Conservation (phyloP, 1,140 invertebrate species). For the Aphelinus certus region DNA sequence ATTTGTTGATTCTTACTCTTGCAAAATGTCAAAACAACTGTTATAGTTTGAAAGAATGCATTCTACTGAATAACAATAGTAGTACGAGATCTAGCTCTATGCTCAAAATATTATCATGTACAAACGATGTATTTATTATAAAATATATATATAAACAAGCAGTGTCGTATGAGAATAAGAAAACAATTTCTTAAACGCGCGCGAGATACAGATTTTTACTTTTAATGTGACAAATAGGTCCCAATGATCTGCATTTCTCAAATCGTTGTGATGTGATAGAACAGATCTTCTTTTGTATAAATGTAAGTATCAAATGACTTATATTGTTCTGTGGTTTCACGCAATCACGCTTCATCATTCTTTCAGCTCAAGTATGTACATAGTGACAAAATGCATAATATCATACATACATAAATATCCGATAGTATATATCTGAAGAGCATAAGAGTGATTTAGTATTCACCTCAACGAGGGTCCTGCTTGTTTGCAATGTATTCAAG, state of each 20-base stretch:
- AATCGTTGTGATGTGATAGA: background rate
- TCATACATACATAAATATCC: slow-evolving; percentile 37
- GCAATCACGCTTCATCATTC: slow-evolving; percentile 20
- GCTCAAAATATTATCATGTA: slow-evolving; percentile 20
- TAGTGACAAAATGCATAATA: slow-evolving; percentile 28
- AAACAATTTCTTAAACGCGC: slow-evolving; percentile 24
- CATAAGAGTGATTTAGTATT: no score
- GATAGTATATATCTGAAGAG: background rate
- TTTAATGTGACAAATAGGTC: slow-evolving; percentile 38
- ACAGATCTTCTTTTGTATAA: slow-evolving; percentile 33
- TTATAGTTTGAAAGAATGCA: slow-evolving; percentile 18
- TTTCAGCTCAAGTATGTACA: slow-evolving; percentile 36
- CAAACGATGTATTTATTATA: slow-evolving; percentile 26
- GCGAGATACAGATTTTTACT: slow-evolving; percentile 20
- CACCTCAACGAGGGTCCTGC: no score
- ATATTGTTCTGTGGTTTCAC: slow-evolving; percentile 8
- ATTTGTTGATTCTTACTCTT: slow-evolving; percentile 7
- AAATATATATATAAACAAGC: slow-evolving; percentile 35
- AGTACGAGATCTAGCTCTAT: slow-evolving; percentile 28
- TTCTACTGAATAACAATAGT: slow-evolving; percentile 7
- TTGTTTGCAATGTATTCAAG: no score
- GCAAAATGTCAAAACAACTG: slow-evolving; percentile 36
- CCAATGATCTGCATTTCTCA: slow-evolving; percentile 26
- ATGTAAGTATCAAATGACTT: slow-evolving; percentile 39
- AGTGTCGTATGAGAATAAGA: slow-evolving; percentile 23